A percentile compares a stretch with the other conserved stretches of the same genome.
Evolutionary conservation across 2,113 vertebrate species (phyloP).

Genomic region (Neodontobutis hainanensis): DNA sequence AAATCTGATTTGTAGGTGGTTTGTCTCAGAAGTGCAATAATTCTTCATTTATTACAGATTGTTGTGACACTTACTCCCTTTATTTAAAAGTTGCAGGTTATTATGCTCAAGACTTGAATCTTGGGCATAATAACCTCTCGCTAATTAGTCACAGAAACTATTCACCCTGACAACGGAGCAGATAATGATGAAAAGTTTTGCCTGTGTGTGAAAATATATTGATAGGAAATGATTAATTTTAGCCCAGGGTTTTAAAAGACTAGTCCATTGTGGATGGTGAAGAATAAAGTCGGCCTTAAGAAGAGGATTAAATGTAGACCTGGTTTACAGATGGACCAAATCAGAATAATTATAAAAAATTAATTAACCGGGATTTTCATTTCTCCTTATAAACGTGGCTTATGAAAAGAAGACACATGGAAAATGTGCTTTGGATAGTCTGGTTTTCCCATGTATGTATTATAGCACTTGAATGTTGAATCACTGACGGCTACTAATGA

Average conservation of each 20-base stretch:
- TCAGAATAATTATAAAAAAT: no score
- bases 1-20: not conserved
- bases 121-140: slow-evolving; percentile 1
- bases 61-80: not conserved
- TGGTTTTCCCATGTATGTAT: no score
- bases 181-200: not conserved
- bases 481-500: no score
- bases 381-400: no score
- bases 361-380: no score
- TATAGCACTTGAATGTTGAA: no score
- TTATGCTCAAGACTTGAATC: not conserved
- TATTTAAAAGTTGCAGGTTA: not conserved
- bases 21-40: not conserved
- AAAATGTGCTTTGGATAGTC: no score
- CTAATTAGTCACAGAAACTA: slow-evolving; percentile 1
- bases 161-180: not conserved
- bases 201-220: not conserved
- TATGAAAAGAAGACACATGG: no score
- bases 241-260: not conserved
- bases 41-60: not conserved
- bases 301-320: no score
- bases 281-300: no score
- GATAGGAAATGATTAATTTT: not conserved
- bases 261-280: no score
- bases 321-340: no score